Base-by-base conservation (phyloP, 64 coral and sea anemone genomes). In the Montipora capricornis region DNA sequence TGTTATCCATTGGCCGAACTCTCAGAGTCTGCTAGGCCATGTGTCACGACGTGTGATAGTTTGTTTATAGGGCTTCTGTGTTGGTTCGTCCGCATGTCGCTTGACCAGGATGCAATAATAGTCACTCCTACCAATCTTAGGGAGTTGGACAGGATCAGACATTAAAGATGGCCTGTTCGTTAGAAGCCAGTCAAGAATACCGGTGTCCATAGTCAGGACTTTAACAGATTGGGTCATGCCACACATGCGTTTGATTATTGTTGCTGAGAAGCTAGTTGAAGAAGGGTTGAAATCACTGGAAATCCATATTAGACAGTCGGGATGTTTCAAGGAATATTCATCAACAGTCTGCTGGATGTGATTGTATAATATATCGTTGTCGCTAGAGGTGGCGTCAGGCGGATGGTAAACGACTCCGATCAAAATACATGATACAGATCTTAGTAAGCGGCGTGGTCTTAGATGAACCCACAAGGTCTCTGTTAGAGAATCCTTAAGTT, bases 161-260 rank as follows among this genome's bases (percentile, higher is more conserved):
- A 77, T 14, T 8, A 85, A 64, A 7, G 59, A 26, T 17, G 75
- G 82, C 26, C 47, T 45, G 66, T 87, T 93, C 9, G 74, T 93
- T 45, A 92, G 51, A 73, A 44, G 53, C 90, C 90, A 92, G n/a
- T 92, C 90, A 74, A 92, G 80, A 47, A 74, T 80, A 15, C 91
- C 75, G 4, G 91, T 76, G 62, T 93, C 82, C 15, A 37, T 69
- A 5, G 91, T 93, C 7, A 66, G 29, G 20, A 79, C 82, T 29
- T 79, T 89, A n/a, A 89, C 85, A 77, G 62, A 87, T 74, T 87
- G 91, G 13, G 74, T 87, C 16, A 93, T 55, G 52, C 91, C 51
- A 53, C 51, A 53, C 51, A 53, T 53, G 8, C 79, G 46, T 80
- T 83, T 24, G 47, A 15, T 53, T 62, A 80, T 83, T 80, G 59